These are phyloP conservation scores for Glossophaga mutica DNA, from an alignment of 2,797 vertebrate genomes.

Conservation along the genomic window DNA sequence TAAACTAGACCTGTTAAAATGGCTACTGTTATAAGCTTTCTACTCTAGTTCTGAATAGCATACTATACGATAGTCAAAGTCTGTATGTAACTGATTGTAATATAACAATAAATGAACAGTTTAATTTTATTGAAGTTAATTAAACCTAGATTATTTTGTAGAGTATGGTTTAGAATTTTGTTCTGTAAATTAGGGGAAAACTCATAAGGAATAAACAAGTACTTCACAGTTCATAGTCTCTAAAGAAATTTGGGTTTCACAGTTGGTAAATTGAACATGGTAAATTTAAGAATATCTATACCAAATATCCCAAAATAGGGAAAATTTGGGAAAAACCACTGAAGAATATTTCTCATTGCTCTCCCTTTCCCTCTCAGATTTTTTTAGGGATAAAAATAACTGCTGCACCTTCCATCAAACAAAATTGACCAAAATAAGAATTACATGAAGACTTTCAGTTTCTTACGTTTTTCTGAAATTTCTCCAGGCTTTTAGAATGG, in stretches of 20 bases:
- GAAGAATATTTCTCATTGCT: constrained; percentile 3
- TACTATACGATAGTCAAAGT: background rate
- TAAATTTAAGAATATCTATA: constrained; percentile 29
- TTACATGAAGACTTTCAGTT: constrained; percentile 32
- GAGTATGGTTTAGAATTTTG: background rate
- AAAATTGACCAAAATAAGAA: constrained; percentile 34
- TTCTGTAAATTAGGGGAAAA: background rate
- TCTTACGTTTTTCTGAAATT: constrained; percentile 42
- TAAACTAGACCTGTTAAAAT: constrained; percentile 31
- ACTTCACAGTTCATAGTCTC: background rate
- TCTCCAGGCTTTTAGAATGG: background rate
- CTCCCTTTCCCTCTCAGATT: background rate
- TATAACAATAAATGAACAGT: constrained; percentile 29
- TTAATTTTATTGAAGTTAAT: constrained; percentile 39
- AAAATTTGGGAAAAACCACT: background rate
- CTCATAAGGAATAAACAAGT: constrained; percentile 15
- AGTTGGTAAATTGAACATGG: background rate
- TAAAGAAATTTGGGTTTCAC: constrained; percentile 30
- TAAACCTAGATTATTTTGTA: background rate
- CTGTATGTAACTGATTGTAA: constrained; percentile 6
- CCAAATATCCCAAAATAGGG: background rate
- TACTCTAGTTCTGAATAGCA: background rate
- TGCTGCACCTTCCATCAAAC: background rate
- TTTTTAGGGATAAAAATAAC: background rate
- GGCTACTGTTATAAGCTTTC: constrained; percentile 6